phyloP scores from a whole-genome alignment of 2,888 invertebrate species.

The Pseudococcus jackbeardsleyi region DNA sequence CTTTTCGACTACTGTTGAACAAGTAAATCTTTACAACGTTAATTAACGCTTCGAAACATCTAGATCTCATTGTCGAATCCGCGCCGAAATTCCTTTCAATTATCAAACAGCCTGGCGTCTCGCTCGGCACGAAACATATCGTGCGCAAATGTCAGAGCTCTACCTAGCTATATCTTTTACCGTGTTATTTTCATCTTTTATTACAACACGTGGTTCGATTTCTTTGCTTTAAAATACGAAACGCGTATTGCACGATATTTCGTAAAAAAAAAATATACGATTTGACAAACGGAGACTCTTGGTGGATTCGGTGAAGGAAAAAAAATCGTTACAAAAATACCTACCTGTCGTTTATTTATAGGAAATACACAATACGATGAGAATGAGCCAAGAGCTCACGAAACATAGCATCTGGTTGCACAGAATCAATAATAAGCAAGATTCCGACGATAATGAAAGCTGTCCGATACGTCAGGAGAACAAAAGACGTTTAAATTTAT shows the following conservation, averaged over 20 bases:
- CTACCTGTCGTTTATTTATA: slow-evolving; percentile 69
- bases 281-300: background rate
- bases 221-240: background rate
- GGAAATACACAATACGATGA: slow-evolving; percentile 86
- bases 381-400: slow-evolving; percentile 81
- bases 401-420: slow-evolving; percentile 86
- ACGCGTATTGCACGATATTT: slow-evolving; percentile 15
- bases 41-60: slow-evolving; percentile 34
- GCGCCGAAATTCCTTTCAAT: slow-evolving; percentile 38
- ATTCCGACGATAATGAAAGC: slow-evolving; percentile 43
- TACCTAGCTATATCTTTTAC: background rate
- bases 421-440: slow-evolving; percentile 71
- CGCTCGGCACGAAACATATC: slow-evolving; percentile 33
- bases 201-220: slow-evolving; percentile 28
- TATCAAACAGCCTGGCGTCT: background rate
- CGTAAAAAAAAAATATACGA: background rate
- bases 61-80: background rate
- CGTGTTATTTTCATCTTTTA: slow-evolving; percentile 19
- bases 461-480: slow-evolving; percentile 57
- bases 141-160: slow-evolving; percentile 24
- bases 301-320: background rate
- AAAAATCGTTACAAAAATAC: slow-evolving; percentile 29
- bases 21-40: slow-evolving; percentile 71
- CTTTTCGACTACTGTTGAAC: slow-evolving; percentile 84
- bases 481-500: slow-evolving; percentile 62